A percentile compares a stretch with the other conserved stretches of the same genome.
Evolutionary conservation across 2,113 vertebrate genomes (phyloP).

Genomic region (Alethe castanea): DNA sequence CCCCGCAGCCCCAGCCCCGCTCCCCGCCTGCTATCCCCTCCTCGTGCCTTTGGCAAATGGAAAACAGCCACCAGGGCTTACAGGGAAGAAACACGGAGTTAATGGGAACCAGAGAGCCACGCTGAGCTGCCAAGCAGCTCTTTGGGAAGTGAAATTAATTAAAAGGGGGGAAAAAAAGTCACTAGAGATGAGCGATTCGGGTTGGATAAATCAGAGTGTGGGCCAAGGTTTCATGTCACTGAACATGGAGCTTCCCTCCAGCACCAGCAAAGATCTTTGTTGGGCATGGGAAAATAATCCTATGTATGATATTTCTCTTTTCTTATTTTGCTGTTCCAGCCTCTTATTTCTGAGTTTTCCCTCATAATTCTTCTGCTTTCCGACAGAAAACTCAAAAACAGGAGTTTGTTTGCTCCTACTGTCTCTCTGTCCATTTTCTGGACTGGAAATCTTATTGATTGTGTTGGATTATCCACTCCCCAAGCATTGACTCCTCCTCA

Average conservation of each 20-base stretch:
- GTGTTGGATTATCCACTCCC: neutral
- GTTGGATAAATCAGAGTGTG: neutral
- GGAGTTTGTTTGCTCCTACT: neutral
- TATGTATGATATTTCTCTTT: neutral
- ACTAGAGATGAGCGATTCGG: neutral
- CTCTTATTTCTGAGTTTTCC: neutral
- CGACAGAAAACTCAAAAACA: neutral
- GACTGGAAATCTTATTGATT: neutral
- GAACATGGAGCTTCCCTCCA: neutral
- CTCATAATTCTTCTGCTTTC: neutral
- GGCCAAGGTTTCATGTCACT: neutral
- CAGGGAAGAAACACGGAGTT: conserved; percentile 11
- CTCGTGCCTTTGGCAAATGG: neutral
- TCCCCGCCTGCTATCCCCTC: neutral
- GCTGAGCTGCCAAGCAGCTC: neutral
- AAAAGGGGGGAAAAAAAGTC: neutral
- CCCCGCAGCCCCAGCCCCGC: neutral
- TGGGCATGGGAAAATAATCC: neutral
- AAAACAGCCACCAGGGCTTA: conserved; percentile 18
- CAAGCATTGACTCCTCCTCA: neutral
- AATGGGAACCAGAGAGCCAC: conserved; percentile 53
- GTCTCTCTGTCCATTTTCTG: neutral
- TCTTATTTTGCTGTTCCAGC: neutral
- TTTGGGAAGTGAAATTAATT: conserved; percentile 55
- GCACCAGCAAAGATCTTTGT: neutral